Base-by-base conservation (phyloP, 2,113 vertebrate genomes). In the Pagrus major region DNA sequence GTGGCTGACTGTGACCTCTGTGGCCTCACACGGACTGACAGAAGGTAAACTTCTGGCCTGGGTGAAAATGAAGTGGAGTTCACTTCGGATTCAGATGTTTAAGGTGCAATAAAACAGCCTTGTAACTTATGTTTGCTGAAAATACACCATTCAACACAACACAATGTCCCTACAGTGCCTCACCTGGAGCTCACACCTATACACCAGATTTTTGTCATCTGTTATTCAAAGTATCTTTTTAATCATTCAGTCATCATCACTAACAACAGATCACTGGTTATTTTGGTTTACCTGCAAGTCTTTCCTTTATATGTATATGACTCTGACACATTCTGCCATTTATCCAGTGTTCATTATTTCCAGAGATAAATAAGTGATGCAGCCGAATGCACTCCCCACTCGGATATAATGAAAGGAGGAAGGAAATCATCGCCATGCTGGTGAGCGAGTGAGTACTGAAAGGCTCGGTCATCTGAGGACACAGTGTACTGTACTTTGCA, bases 391-490 rank as follows among this genome's bases (percentile, higher is more conserved):
- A 73, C 58, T 71, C 61, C 64, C 61, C 39, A 21, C 81, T 80
- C 59, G 56, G 72, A 70, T 63, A 79, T 63, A 83, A 83, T 87
- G 76, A 89, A 77, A 81, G 42, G 52, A 86, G 82, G 83, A 87
- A 86, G 78, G 70, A 85, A 87, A 77, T 67, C 9, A 79, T 85
- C 20, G 5, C 76, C 42, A 44, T 63, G 52, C 46, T 27, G 55
- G 71, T 55, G 42, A 78, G 61, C 27, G 44, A 74, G 73, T 35
- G 74, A 76, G 72, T 21, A 63, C 51, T 41, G 44, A 87, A 64
- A 83, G 83, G 23, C 68, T 66, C 33, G 60, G 86, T 86, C 85
- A 89, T 77, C 73, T 65, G 72, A 84, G 88, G 88, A 91, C 88
- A 86, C 16, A 3, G 8, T 76, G 78, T 59, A 14, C 42, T 84